Conservation (phyloP, 2,797 vertebrate genomes). For the Centroberyx gerrardi region DNA sequence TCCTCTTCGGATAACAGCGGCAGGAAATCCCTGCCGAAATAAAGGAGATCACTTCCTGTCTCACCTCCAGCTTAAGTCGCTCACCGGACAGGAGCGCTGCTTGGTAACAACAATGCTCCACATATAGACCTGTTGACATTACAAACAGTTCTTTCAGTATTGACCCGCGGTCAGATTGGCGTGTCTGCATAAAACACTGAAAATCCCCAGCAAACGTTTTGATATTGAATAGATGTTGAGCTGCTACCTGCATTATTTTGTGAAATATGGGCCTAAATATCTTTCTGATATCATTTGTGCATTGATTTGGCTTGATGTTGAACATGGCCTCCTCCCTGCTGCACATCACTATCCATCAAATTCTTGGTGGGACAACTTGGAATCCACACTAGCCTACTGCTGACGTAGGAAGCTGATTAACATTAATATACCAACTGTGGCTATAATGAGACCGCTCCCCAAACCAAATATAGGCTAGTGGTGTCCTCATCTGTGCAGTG, state of each 20-base stretch:
- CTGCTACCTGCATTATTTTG: too few relatives aligned
- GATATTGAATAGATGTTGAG: too few relatives aligned
- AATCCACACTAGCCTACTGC: not conserved
- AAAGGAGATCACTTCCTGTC: slow-evolving; percentile 50
- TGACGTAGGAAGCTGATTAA: not conserved
- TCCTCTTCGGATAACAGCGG: slow-evolving; percentile 45
- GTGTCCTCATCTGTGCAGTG: not conserved
- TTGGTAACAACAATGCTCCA: not conserved
- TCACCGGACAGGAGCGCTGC: not conserved
- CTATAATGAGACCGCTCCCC: not conserved
- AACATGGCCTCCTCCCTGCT: too few relatives aligned
- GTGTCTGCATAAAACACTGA: too few relatives aligned
- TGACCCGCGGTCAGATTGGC: not conserved
- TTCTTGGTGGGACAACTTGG: not conserved
- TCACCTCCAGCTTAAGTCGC: slow-evolving; percentile 9
- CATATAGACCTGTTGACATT: slow-evolving; percentile 10
- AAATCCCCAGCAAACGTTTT: too few relatives aligned
- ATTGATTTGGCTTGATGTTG: too few relatives aligned
- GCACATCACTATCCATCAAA: too few relatives aligned
- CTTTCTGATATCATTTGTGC: too few relatives aligned
- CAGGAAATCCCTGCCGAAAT: slow-evolving; percentile 55
- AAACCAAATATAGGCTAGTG: slow-evolving; percentile 2
- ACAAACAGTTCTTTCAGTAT: not conserved
- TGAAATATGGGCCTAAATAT: too few relatives aligned
- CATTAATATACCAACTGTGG: not conserved